Percentiles rank a stretch among this genome's conserved stretches.
Conservation (phyloP, 2,113 vertebrate genomes). For the Gracilinanus agilis region DNA sequence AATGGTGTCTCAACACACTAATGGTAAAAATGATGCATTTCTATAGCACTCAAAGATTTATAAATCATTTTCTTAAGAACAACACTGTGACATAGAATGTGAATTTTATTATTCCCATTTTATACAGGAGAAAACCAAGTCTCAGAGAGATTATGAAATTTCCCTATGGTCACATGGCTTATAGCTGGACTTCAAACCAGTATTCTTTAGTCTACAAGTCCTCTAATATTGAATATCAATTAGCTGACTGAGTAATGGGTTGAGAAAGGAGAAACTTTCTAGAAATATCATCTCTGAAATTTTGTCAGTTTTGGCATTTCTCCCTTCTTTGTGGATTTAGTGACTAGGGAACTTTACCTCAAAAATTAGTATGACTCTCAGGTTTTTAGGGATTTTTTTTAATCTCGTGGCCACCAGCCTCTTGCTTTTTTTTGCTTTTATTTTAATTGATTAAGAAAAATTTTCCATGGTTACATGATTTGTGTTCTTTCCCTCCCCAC, state of each 20-base stretch:
- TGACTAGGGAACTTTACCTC: neutral
- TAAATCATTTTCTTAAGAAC: neutral
- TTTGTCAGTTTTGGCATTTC: neutral
- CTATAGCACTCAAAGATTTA: neutral
- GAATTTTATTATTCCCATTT: slow-evolving; percentile 13
- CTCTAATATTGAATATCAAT: neutral
- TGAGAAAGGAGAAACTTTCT: neutral
- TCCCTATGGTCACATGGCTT: neutral
- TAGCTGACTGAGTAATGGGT: neutral
- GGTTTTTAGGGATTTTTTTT: neutral
- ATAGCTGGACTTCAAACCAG: neutral
- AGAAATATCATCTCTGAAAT: neutral
- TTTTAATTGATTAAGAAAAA: too few species aligned
- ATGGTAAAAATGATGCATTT: neutral
- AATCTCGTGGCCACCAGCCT: too few species aligned
- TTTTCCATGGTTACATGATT: too few species aligned
- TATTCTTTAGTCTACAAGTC: neutral
- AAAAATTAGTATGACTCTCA: neutral
- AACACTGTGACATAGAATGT: neutral
- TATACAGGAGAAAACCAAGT: neutral
- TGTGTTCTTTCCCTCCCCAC: too few species aligned
- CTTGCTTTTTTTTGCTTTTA: too few species aligned
- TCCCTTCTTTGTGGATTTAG: neutral
- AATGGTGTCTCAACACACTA: neutral
- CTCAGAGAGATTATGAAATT: neutral